These are phyloP conservation scores for Microcebus ravelobensis DNA, from an alignment of 2,113 vertebrate species.

Conservation along the genomic window DNA sequence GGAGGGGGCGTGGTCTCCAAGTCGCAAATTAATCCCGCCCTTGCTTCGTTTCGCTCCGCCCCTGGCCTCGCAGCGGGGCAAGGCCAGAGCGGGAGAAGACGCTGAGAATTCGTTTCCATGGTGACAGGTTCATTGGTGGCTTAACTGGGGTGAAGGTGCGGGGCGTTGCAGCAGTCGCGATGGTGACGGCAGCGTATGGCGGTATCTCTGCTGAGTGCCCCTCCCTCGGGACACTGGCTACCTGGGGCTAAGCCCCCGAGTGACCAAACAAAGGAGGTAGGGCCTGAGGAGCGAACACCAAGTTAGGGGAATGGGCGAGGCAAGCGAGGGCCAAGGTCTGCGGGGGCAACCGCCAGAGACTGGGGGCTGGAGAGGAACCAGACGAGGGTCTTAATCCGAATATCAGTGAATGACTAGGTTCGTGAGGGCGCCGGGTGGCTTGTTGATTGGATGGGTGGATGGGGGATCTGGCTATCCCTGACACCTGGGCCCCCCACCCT, in stretches of 20 bases:
- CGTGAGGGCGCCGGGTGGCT: neutral
- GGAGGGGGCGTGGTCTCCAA: no score
- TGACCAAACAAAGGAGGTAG: neutral
- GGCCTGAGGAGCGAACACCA: neutral
- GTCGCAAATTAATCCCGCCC: neutral
- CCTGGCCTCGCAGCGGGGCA: fast-evolving
- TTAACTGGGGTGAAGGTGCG: neutral
- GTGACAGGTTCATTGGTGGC: neutral
- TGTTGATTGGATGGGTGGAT: neutral
- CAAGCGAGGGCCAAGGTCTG: neutral
- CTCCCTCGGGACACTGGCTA: neutral
- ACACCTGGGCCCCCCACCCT: neutral
- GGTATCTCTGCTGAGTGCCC: neutral
- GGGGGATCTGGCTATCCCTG: neutral
- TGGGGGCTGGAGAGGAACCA: neutral
- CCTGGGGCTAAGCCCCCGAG: neutral
- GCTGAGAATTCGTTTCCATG: neutral
- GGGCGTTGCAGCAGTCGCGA: neutral
- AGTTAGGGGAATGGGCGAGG: no score
- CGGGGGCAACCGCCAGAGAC: neutral
- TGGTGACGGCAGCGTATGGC: neutral
- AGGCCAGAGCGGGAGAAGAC: fast-evolving
- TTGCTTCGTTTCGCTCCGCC: neutral
- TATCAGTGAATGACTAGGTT: neutral
- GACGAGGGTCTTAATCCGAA: neutral